Base-by-base conservation (phyloP, 2,113 vertebrate genomes). In the Corynorhinus townsendii region DNA sequence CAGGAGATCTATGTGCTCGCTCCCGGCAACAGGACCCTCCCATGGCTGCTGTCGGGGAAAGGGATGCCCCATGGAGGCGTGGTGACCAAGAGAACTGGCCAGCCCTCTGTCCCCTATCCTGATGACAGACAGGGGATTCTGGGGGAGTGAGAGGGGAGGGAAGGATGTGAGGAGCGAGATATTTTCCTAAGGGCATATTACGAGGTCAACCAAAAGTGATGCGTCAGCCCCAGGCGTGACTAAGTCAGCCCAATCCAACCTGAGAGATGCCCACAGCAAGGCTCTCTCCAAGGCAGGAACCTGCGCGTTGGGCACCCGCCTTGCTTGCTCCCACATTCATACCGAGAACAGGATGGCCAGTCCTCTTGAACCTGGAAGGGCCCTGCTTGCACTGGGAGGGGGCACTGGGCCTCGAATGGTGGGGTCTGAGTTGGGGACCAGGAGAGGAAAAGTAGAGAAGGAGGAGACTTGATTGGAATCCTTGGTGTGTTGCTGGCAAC, bases 141-240 rank as follows among this genome's bases (percentile, higher is more conserved):
- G 0, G 0, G 1, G 2, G 24, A 43, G 7, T 24, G 10, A 15
- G 7, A 4, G 0, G 15, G 30, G 11, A n/a, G n/a, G 4, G 11
- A 38, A 45, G 71, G 22, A 22, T 20, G 35, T 15, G 43, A 2
- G 38, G 45, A 33, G 33, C 12, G 19, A 1, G 3, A 4, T 24
- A 47, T 59, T 43, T 28, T 35, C 40, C 62, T 81, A 49, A 69
- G 79, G 28, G 17, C 0, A 0, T 2, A 22, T 62, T 9, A 59
- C 3, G 38, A 20, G 9, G 6, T 30, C 45, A 35, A 35, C 17
- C 11, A 5, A 45, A 43, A 68, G 73, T 7, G 43, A 35, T 6
- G 10, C 8, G 26, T 52, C 49, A 12, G 56, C 68, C 73, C 20
- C 33, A 68, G 0, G 17, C 22, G 2, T 35, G 35, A 83, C 22